These are phyloP conservation scores for Chiloscyllium plagiosum DNA, from an alignment of 2,113 vertebrate species.

Conservation along the genomic window DNA sequence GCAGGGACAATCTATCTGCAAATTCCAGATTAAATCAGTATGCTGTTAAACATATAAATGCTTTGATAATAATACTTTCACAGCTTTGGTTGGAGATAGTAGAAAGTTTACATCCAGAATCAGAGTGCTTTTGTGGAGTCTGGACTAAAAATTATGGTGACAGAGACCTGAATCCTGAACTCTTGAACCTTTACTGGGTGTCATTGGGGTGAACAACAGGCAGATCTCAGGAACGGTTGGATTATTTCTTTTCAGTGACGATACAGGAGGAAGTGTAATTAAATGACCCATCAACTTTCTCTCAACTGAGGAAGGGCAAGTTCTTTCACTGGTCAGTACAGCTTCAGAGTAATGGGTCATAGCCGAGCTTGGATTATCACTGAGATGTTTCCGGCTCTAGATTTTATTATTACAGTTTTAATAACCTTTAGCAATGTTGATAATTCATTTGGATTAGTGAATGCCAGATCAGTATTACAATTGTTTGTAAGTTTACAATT, in stretches of 20 bases:
- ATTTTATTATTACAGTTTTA: not conserved
- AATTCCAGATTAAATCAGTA: not conserved
- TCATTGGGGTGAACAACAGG: constrained; percentile 8
- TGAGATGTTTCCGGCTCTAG: not conserved
- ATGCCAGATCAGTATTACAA: not conserved
- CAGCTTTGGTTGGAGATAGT: too few relatives aligned
- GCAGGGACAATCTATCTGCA: not conserved
- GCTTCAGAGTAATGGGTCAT: not conserved
- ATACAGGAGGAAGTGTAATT: not conserved
- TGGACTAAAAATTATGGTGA: not conserved
- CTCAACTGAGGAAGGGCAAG: not conserved
- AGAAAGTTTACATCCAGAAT: not conserved
- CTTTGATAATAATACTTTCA: not conserved
- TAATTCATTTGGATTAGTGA: not conserved
- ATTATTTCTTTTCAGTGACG: constrained; percentile 27
- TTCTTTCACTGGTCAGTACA: not conserved
- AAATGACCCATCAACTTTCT: not conserved
- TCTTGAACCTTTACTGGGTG: constrained; percentile 17
- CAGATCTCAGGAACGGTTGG: not conserved
- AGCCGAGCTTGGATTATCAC: not conserved
- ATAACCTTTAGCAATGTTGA: not conserved
- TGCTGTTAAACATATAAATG: not conserved
- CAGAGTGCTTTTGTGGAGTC: not conserved
- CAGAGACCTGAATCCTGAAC: constrained; percentile 14
- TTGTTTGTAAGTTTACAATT: not conserved